Conservation (phyloP, 2,888 invertebrate species). For the Ectemnius lituratus region DNA sequence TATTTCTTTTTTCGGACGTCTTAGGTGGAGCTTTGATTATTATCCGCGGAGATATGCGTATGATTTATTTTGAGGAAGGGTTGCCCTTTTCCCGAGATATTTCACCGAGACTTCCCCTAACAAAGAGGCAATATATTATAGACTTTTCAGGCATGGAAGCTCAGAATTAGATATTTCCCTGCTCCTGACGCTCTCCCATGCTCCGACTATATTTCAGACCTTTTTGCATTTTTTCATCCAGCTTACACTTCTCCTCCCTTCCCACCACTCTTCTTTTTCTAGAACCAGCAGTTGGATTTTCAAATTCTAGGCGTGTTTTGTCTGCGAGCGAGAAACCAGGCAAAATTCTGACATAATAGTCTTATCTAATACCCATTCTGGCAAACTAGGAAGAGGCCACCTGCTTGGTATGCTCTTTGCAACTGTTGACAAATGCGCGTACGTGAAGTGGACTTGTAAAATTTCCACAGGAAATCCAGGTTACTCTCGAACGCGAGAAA, state of each 20-base stretch:
- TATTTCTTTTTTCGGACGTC: conserved; percentile 4
- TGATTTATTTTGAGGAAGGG: conserved; percentile 6
- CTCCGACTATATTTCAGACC: background rate
- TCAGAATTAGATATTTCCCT: conserved; percentile 4
- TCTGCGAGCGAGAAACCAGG: too few relatives aligned
- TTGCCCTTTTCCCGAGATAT: conserved; percentile 6
- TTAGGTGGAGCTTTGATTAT: background rate
- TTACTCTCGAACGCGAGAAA: background rate
- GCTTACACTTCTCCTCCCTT: too few relatives aligned
- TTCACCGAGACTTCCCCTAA: background rate
- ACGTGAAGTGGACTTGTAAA: background rate
- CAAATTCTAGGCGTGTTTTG: background rate
- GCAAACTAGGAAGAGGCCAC: too few relatives aligned
- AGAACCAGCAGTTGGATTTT: background rate
- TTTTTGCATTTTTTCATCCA: background rate
- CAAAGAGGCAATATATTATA: conserved; percentile 10
- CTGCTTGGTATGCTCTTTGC: background rate
- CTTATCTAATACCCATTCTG: background rate
- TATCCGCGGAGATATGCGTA: conserved; percentile 1
- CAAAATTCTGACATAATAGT: background rate
- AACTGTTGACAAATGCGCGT: background rate
- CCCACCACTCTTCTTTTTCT: background rate
- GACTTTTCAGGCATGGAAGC: conserved; percentile 1
- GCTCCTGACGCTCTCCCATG: background rate
- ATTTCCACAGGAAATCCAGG: background rate